Evolutionary conservation across 2,888 invertebrate genomes (phyloP), one percentile per base, ranked within the genome.

Genomic region (Patella pellucida): DNA sequence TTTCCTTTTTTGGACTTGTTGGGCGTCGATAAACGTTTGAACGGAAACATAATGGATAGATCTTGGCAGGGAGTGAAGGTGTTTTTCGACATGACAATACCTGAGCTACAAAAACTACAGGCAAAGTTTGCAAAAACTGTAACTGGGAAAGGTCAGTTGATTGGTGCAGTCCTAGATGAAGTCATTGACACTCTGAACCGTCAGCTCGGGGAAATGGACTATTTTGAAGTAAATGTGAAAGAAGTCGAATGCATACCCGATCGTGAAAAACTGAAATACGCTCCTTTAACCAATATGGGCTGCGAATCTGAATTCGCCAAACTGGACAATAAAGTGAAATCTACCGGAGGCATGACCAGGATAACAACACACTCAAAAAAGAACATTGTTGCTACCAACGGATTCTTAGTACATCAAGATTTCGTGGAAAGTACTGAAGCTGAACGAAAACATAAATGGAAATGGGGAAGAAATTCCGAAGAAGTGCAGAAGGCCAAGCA

Each of bases 61-160:
- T 27, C 27, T 27, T 27, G 27, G 27, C 27, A 27, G 27, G 27
- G 27, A 27, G 27, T 27, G 27, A 27, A 27, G 27, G 27, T 2
- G 27, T 27, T 27, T 27, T 27, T 27, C 27, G 27, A 27, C 27
- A 27, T 27, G 27, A 27, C 1, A 27, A 27, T 27, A 27, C 27
- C 27, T 2, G 27, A 27, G 27, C 27, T 27, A 27, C 27, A 27
- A 27, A 27, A 27, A 27, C 27, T 27, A 27, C 27, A 27, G 27
- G 27, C 27, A 3, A 27, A 27, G 27, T 62, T 62, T 23, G n/a
- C 62, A 62, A n/a, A 11, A 11, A 62, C 62, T n/a, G 62, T 62
- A 62, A 62, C n/a, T 62, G 62, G n/a, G n/a, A 62, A 62, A 62
- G 62, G 62, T 19, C n/a, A 23, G 23, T 23, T 62, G 62, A 62